These are phyloP conservation scores for Ametastegia equiseti DNA, from an alignment of 2,888 invertebrate species.

Conservation along the genomic window DNA sequence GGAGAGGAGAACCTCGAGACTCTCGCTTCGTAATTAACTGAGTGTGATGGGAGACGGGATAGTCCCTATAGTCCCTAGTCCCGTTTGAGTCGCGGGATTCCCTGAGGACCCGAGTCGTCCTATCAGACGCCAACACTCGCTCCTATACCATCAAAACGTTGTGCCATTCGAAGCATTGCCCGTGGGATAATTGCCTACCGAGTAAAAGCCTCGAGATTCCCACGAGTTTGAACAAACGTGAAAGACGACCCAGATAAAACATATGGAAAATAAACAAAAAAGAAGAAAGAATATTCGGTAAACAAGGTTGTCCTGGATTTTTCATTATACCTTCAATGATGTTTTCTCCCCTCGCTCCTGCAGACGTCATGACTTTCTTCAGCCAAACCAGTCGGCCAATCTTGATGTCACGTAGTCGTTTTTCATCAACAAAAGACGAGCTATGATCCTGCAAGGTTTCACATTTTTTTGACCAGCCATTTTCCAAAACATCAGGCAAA, in stretches of 20 bases:
- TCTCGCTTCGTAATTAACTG: conserved; percentile 68
- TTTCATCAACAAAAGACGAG: no score
- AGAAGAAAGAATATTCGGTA: no score
- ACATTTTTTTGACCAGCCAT: no score
- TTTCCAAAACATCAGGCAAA: no score
- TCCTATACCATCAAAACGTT: conserved; percentile 56
- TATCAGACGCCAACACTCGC: conserved; percentile 74
- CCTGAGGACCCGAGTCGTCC: conserved; percentile 72
- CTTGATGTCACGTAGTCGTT: no score
- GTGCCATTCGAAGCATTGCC: conserved; percentile 63
- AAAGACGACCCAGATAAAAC: neutral
- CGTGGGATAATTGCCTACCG: conserved; percentile 74
- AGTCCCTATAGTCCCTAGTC: conserved; percentile 62
- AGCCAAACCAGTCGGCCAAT: no score
- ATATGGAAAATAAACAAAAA: neutral
- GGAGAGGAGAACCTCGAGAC: conserved; percentile 62
- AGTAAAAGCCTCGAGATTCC: conserved; percentile 38
- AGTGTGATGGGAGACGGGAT: conserved; percentile 67
- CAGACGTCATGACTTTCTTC: no score
- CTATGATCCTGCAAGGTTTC: no score
- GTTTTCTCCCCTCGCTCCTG: no score
- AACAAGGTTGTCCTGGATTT: no score
- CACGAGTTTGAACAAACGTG: conserved; percentile 34
- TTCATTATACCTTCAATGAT: no score
- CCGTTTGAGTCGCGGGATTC: conserved; percentile 72